These are phyloP conservation scores for Plumapathes pennacea DNA, from an alignment of 92 coral and sea anemone genomes.

Conservation along the genomic window DNA sequence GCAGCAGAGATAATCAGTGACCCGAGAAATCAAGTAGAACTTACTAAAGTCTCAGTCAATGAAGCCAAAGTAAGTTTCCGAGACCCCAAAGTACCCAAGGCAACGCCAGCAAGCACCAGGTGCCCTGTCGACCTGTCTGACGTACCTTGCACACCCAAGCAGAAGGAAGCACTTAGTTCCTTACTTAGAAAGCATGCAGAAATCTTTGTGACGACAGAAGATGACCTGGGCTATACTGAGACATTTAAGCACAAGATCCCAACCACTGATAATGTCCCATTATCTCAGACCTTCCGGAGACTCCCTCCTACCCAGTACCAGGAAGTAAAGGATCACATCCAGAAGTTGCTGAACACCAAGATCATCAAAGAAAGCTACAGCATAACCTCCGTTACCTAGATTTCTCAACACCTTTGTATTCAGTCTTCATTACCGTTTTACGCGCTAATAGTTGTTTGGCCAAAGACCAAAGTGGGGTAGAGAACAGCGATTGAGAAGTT, in stretches of 20 bases:
- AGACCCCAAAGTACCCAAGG: constrained; percentile 1
- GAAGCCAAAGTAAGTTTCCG: constrained; percentile 16
- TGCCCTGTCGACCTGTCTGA: constrained; percentile 44
- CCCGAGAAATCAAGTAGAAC: constrained; percentile 2
- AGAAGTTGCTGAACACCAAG: constrained; percentile 11
- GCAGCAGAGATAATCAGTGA: constrained; percentile 16
- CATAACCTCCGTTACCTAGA: constrained; percentile 17
- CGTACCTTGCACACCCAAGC: constrained; percentile 25
- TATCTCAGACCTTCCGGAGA: constrained; percentile 16
- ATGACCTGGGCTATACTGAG: constrained; percentile 35
- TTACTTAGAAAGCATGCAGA: constrained; percentile 26
- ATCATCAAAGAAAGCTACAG: constrained; percentile 40
- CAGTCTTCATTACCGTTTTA: no score
- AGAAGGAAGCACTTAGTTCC: constrained; percentile 26
- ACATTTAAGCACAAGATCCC: constrained; percentile 37
- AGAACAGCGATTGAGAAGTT: no score
- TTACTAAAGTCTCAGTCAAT: constrained; percentile 3
- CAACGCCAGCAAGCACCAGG: no score
- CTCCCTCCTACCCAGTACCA: constrained; percentile 40
- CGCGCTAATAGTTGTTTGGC: no score
- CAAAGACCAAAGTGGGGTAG: no score
- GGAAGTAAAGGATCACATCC: constrained; percentile 53
- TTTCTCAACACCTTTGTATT: no score
- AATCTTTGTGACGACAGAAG: constrained; percentile 20
- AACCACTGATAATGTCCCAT: constrained; percentile 21